Conservation (phyloP, 2,113 vertebrate genomes). For the Ursus arctos region DNA sequence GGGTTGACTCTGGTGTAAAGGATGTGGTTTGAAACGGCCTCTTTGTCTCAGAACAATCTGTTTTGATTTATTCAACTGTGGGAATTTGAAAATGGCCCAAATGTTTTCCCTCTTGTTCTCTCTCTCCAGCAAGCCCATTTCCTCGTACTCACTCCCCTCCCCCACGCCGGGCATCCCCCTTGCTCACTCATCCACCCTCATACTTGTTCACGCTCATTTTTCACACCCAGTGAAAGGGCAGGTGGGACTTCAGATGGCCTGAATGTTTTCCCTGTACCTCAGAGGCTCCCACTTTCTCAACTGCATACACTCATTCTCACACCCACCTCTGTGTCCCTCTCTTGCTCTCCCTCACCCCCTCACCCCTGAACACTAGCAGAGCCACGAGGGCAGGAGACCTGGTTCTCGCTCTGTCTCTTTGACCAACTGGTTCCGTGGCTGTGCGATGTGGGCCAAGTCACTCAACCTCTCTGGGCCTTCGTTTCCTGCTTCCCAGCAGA, state of each 20-base stretch:
- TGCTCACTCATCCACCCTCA: background rate
- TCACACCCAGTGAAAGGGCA: background rate
- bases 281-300: accelerated
- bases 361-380: background rate
- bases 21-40: slow-evolving; percentile 44
- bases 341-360: accelerated
- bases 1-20: background rate
- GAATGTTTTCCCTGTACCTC: background rate
- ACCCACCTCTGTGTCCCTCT: background rate
- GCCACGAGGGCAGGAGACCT: background rate
- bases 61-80: slow-evolving; percentile 64
- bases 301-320: background rate
- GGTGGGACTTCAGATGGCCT: background rate
- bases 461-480: slow-evolving; percentile 24
- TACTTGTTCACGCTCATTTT: background rate
- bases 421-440: background rate
- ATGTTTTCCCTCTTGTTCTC: background rate
- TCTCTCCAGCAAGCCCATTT: background rate
- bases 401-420: background rate
- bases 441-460: background rate
- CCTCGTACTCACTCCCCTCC: background rate
- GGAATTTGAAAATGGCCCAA: slow-evolving; percentile 47
- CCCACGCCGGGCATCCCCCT: background rate
- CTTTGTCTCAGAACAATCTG: slow-evolving; percentile 55
- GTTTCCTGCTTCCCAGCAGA: background rate